Conservation (phyloP, 1,140 invertebrate genomes). For the Hycleus phaleratus region DNA sequence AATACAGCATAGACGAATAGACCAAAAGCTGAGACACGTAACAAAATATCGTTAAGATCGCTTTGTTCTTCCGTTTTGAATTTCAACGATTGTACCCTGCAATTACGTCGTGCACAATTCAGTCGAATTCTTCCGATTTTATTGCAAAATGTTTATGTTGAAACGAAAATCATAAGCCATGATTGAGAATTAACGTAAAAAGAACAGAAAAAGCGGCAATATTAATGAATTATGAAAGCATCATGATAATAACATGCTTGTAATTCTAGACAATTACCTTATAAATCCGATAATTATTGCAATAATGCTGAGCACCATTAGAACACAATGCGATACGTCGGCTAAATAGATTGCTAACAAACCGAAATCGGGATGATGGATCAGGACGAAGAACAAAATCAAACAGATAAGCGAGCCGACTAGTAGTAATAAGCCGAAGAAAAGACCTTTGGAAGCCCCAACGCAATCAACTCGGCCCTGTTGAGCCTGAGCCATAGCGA, state of each 20-base stretch:
- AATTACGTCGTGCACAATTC: constrained; percentile 34
- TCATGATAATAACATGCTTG: background rate
- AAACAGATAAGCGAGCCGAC: constrained; percentile 88
- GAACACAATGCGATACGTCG: constrained; percentile 79
- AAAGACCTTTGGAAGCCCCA: constrained; percentile 87
- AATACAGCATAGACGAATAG: constrained; percentile 88
- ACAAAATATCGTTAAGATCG: constrained; percentile 81
- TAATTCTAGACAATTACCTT: constrained; percentile 48
- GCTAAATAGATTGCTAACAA: constrained; percentile 81
- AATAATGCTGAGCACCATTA: constrained; percentile 79
- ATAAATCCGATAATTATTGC: constrained; percentile 86
- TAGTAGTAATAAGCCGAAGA: constrained; percentile 82
- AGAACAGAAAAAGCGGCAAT: constrained; percentile 5
- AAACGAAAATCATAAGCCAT: constrained; percentile 7
- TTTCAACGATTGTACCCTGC: constrained; percentile 75
- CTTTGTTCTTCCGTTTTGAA: constrained; percentile 84
- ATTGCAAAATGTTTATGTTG: constrained; percentile 6
- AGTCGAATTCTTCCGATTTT: constrained; percentile 21
- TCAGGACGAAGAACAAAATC: constrained; percentile 89
- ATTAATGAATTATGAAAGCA: background rate
- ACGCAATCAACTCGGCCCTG: constrained; percentile 83
- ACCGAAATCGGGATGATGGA: constrained; percentile 71
- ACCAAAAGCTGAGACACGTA: constrained; percentile 85
- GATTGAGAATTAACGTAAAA: background rate
- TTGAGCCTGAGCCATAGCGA: constrained; percentile 69